Conservation (phyloP, 2,113 vertebrate species). For the Excalfactoria chinensis region DNA sequence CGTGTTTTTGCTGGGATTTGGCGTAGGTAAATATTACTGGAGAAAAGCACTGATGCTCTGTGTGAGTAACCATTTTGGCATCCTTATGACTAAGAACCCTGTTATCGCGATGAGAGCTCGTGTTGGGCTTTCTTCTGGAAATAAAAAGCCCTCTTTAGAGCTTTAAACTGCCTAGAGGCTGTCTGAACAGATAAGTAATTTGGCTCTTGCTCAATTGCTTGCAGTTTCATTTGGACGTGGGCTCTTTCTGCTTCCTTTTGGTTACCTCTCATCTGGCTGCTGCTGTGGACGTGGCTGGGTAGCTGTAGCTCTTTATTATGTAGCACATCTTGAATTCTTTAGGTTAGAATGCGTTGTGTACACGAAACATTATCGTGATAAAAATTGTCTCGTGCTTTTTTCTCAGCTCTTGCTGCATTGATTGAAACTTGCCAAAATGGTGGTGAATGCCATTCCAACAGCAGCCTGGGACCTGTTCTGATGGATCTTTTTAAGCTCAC, state of each 20-base stretch:
- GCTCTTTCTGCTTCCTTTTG: background rate
- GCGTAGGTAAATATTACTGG: constrained; percentile 80
- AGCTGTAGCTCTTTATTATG: background rate
- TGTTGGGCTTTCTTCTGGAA: constrained; percentile 18
- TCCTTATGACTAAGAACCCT: constrained; percentile 8
- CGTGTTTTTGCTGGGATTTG: constrained; percentile 85
- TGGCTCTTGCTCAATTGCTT: background rate
- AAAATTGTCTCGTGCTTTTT: background rate
- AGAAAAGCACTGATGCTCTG: constrained; percentile 18
- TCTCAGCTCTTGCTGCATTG: constrained; percentile 80
- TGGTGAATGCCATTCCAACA: constrained; percentile 71
- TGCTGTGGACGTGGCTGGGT: background rate
- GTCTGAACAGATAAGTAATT: background rate
- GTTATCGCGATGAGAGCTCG: background rate
- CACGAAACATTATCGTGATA: background rate
- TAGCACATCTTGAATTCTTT: background rate
- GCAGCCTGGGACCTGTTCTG: constrained; percentile 77
- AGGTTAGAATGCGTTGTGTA: background rate
- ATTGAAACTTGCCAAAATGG: constrained; percentile 74
- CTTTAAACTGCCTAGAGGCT: background rate
- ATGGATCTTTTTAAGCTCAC: constrained; percentile 85
- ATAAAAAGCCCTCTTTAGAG: background rate
- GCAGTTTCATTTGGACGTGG: background rate
- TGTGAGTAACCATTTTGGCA: constrained; percentile 28
- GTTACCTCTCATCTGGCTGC: background rate